Base-by-base conservation (phyloP, 2,113 vertebrate species). In the Dipodomys stephensi region DNA sequence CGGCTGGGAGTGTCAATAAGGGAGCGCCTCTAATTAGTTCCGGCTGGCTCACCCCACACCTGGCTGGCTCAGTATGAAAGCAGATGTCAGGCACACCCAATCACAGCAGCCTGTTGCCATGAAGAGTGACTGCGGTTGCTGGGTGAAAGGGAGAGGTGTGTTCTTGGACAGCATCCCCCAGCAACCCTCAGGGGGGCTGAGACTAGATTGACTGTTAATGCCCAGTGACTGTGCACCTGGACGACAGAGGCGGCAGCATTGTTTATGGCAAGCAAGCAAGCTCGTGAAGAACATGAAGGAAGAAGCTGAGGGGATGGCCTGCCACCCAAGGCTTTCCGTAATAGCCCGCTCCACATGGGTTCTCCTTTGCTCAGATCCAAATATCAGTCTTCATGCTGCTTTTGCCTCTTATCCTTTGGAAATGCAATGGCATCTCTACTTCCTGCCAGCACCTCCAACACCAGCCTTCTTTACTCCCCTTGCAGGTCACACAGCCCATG, bases 11-110 rank as follows among this genome's bases (percentile, higher is more conserved):
- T 27, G 65, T 23, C 35, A 27, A 11, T 10, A n/a, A 6, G 23
- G 57, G 65, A 74, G 68, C 32, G 32, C 19, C 46, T 91, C 27
- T 62, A 4, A 53, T 73, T 53, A 44, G 65, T n/a, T 27, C 9
- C 18, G 9, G 0, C 53, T 57, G 53, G 0, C 27, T 53, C 0
- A 1, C 6, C 44, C 46, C 6, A 3, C 13, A n/a, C 72, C 60
- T 80, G 69, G n/a, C 72, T 53, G 44, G 67, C 32, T 27, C 60
- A 12, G 18, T 19, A 13, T 27, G 72, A 32, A n/a, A 62, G 77
- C 68, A 23, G 25, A 16, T 7, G 25, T 25, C 4, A 13, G 15
- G 19, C 30, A 30, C 44, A 49, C n/a, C 22, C n/a, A 23, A 25
- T 35, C 57, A 32, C 7, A 19, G 28, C 74, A 13, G 16, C 22